A percentile compares a stretch with the other conserved stretches of the same genome.
phyloP scores from a whole-genome alignment of 2,797 vertebrate genomes.

The Sternotherus odoratus region DNA sequence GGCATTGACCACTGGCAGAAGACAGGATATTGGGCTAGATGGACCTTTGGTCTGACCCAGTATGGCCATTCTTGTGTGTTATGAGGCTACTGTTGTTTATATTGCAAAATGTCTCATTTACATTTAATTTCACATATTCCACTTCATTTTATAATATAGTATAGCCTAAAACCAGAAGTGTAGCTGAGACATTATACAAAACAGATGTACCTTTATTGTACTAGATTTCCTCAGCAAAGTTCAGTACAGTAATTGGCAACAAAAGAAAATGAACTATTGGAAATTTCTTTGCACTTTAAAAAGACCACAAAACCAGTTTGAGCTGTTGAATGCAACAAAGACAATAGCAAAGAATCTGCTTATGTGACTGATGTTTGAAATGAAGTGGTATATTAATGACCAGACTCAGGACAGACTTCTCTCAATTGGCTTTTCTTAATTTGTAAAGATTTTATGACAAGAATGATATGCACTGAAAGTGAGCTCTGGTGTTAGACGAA shows the following conservation, averaged over 20 bases:
- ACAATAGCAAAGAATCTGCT: neutral
- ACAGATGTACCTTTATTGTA: neutral
- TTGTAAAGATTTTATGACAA: accelerated
- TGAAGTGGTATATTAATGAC: too few species aligned
- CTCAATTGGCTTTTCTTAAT: neutral
- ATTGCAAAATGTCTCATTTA: neutral
- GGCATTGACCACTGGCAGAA: too few species aligned
- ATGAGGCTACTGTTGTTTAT: neutral
- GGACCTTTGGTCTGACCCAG: too few species aligned
- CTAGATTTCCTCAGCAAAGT: neutral
- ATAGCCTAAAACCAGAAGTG: neutral
- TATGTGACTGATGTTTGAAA: neutral
- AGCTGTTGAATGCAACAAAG: neutral
- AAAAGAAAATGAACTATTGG: neutral
- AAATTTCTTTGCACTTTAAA: neutral
- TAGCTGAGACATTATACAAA: neutral
- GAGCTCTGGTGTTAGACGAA: neutral
- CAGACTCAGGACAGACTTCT: neutral
- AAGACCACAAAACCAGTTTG: neutral
- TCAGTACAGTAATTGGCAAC: neutral
- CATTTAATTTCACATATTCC: neutral
- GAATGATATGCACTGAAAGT: neutral
- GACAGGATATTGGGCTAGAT: too few species aligned
- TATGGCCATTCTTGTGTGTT: neutral
- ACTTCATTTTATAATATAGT: neutral